These are phyloP conservation scores for Keiferia lycopersicella DNA, from an alignment of 2,888 invertebrate species.

Conservation along the genomic window DNA sequence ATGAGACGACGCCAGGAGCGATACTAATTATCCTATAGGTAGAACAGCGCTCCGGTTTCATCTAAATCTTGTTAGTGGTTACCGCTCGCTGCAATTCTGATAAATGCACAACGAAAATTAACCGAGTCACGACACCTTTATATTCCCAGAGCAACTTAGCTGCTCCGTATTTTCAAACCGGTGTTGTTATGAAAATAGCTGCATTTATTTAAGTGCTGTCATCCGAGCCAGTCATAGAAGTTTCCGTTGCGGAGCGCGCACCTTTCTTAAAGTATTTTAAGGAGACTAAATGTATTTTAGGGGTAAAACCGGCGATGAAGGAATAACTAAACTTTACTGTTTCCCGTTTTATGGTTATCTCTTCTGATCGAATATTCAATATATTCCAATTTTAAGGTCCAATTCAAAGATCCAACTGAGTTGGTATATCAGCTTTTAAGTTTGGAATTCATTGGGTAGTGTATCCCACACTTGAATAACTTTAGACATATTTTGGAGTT, in stretches of 20 bases:
- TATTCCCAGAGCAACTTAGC: slow-evolving; percentile 26
- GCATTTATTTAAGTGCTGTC: slow-evolving; percentile 28
- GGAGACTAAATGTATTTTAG: slow-evolving; percentile 12
- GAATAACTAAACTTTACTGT: slow-evolving; percentile 1
- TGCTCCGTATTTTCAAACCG: slow-evolving; percentile 22
- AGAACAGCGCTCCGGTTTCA: slow-evolving; percentile 59
- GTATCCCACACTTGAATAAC: too few species aligned
- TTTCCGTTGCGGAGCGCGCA: slow-evolving; percentile 14
- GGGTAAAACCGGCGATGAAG: neutral
- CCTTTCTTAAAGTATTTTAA: slow-evolving; percentile 20
- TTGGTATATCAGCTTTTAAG: too few species aligned
- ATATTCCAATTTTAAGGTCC: neutral
- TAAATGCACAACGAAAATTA: slow-evolving; percentile 60
- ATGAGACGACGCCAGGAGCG: slow-evolving; percentile 77
- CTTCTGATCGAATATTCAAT: neutral
- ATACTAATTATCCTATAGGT: slow-evolving; percentile 79
- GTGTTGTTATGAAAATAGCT: slow-evolving; percentile 27
- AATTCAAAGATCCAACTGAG: too few species aligned
- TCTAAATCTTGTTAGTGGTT: slow-evolving; percentile 71
- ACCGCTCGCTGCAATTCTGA: slow-evolving; percentile 60
- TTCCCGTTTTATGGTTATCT: neutral
- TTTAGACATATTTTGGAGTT: too few species aligned
- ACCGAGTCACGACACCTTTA: slow-evolving; percentile 33
- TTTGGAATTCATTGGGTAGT: too few species aligned
- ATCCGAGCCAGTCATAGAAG: slow-evolving; percentile 24